These are phyloP conservation scores for Pemphigus obesinymphae DNA, from an alignment of 1,140 invertebrate species.

Conservation along the genomic window DNA sequence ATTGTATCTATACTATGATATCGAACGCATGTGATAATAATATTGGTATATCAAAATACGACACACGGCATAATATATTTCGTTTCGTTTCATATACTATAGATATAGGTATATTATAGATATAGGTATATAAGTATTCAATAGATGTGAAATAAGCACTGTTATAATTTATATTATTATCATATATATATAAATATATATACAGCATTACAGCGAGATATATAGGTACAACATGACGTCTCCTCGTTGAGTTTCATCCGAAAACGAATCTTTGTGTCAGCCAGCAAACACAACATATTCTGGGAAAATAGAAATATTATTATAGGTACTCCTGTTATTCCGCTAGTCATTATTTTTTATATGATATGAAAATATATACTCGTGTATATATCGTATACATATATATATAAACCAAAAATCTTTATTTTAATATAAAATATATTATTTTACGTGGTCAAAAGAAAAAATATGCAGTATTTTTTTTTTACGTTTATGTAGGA, in stretches of 20 bases:
- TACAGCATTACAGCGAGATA: not conserved
- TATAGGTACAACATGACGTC: not conserved
- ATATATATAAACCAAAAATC: not conserved
- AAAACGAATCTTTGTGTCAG: not conserved
- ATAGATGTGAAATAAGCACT: not conserved
- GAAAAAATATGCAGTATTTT: not conserved
- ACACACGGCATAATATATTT: not conserved
- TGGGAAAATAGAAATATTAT: slow-evolving; percentile 4
- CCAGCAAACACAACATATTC: not conserved
- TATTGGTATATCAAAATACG: too few relatives aligned
- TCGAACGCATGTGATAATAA: too few relatives aligned
- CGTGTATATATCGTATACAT: not conserved
- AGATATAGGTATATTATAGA: too few relatives aligned
- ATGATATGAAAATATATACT: not conserved
- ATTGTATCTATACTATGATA: too few relatives aligned
- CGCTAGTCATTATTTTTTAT: not conserved
- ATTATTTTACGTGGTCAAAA: not conserved
- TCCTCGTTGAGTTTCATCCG: not conserved
- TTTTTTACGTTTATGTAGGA: not conserved
- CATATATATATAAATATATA: too few relatives aligned
- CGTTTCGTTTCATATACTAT: not conserved
- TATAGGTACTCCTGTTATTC: not conserved
- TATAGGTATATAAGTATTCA: not conserved
- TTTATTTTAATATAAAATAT: not conserved
- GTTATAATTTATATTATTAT: not conserved